These are phyloP conservation scores for Scyliorhinus canicula DNA, from an alignment of 2,797 vertebrate species.

Conservation along the genomic window DNA sequence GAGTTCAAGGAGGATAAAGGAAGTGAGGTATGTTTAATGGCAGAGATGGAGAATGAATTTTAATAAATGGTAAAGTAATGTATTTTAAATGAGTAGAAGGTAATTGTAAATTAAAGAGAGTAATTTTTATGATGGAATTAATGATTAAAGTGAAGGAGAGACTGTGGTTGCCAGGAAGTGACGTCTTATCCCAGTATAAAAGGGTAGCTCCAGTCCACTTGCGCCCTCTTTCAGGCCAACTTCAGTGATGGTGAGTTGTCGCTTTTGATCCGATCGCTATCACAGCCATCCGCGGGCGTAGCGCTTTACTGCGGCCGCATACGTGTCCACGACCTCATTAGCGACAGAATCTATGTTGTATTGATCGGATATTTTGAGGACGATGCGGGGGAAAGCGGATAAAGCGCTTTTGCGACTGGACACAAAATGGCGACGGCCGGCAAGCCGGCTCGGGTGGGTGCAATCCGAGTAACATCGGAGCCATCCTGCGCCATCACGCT, in stretches of 20 bases:
- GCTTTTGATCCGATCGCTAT: not conserved
- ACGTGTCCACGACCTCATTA: too few species aligned
- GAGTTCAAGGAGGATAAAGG: not conserved
- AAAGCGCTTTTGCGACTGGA: too few species aligned
- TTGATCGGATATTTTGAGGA: not conserved
- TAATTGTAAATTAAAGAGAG: not conserved
- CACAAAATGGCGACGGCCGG: not conserved
- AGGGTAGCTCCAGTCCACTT: accelerated
- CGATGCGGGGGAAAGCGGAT: too few species aligned
- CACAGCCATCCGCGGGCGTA: not conserved
- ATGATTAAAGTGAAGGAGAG: not conserved
- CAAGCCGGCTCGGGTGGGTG: not conserved
- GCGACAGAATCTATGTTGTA: not conserved
- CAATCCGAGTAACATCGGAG: not conserved
- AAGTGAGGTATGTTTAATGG: not conserved
- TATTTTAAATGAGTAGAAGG: not conserved
- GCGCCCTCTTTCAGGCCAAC: not conserved
- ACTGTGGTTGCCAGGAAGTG: not conserved
- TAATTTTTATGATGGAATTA: not conserved
- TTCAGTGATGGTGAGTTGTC: not conserved
- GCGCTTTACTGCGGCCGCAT: too few species aligned
- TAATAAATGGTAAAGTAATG: not conserved
- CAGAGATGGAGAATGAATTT: not conserved
- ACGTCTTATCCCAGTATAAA: not conserved
- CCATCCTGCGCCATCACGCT: not conserved